Percentiles rank a stretch among this genome's conserved stretches.
Conservation (phyloP, 2,113 vertebrate species). For the Hiodon tergisus region DNA sequence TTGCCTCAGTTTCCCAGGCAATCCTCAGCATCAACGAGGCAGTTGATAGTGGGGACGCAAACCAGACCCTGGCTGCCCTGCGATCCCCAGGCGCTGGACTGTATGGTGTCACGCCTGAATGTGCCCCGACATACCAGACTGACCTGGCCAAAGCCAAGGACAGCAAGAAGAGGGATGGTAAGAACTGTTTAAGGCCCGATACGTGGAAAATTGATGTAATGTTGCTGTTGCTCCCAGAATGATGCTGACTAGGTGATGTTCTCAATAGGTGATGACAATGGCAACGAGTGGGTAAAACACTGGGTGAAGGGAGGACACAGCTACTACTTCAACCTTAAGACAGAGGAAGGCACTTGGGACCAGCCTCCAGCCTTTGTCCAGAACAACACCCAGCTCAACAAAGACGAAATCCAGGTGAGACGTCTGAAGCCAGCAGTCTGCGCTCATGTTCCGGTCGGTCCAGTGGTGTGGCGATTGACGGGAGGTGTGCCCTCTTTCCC, state of each 20-base stretch:
- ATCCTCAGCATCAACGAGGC: slow-evolving; percentile 85
- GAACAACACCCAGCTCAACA: slow-evolving; percentile 79
- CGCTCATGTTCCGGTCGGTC: no score
- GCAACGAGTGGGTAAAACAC: slow-evolving; percentile 83
- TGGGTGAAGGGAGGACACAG: slow-evolving; percentile 95
- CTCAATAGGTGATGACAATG: slow-evolving; percentile 68
- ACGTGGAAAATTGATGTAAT: no score
- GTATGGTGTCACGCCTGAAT: slow-evolving; percentile 88
- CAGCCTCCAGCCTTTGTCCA: slow-evolving; percentile 75
- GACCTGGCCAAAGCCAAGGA: slow-evolving; percentile 72
- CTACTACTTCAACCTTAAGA: slow-evolving; percentile 83
- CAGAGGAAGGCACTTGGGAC: slow-evolving; percentile 79
- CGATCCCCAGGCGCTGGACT: slow-evolving; percentile 76
- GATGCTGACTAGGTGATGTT: neutral
- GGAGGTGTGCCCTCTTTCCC: neutral
- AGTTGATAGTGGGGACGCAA: slow-evolving; percentile 68
- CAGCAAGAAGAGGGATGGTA: slow-evolving; percentile 71
- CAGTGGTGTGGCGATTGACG: no score
- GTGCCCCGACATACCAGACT: slow-evolving; percentile 75
- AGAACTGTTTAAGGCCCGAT: slow-evolving; percentile 17
- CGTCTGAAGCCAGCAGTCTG: no score
- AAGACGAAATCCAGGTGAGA: slow-evolving; percentile 90
- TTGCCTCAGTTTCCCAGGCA: slow-evolving; percentile 76
- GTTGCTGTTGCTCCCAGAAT: no score
- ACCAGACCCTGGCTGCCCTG: slow-evolving; percentile 71